Evolutionary conservation across 2,888 invertebrate genomes (phyloP).

Genomic region (Polydrusus pterygomalis): DNA sequence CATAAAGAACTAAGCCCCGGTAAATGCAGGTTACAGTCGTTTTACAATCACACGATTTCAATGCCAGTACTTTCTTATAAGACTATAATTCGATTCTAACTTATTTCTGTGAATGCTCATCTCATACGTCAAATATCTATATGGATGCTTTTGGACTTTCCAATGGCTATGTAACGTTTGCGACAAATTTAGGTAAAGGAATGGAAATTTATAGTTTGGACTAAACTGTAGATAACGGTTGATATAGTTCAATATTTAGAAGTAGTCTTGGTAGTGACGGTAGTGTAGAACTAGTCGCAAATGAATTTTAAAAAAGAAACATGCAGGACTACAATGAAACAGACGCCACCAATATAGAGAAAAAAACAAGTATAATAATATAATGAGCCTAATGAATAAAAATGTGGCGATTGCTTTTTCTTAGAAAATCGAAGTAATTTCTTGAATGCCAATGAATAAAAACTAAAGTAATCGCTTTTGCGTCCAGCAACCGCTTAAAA

Average conservation of each 20-base stretch:
- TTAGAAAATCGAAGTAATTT: no score
- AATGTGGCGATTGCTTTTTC: no score
- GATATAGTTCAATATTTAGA: no score
- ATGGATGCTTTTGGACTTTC: neutral
- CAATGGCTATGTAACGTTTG: neutral
- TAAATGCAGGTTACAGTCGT: slow-evolving; percentile 60
- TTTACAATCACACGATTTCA: slow-evolving; percentile 61
- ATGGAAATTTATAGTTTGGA: neutral
- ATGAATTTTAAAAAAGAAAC: no score
- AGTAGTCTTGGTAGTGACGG: no score
- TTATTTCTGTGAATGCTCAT: slow-evolving; percentile 28
- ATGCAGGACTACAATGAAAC: no score
- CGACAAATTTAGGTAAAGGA: neutral
- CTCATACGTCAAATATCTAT: neutral
- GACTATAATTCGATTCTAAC: slow-evolving; percentile 47
- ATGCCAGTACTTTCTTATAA: slow-evolving; percentile 58
- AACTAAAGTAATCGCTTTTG: no score
- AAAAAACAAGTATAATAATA: no score
- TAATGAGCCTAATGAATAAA: no score
- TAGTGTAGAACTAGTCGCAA: neutral
- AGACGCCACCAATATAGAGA: neutral
- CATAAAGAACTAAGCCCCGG: slow-evolving; percentile 57
- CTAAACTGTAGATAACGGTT: no score
- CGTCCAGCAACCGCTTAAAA: no score
- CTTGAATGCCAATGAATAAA: no score